Conservation (phyloP, 2,113 vertebrate genomes). For the Crotalus helleri region DNA sequence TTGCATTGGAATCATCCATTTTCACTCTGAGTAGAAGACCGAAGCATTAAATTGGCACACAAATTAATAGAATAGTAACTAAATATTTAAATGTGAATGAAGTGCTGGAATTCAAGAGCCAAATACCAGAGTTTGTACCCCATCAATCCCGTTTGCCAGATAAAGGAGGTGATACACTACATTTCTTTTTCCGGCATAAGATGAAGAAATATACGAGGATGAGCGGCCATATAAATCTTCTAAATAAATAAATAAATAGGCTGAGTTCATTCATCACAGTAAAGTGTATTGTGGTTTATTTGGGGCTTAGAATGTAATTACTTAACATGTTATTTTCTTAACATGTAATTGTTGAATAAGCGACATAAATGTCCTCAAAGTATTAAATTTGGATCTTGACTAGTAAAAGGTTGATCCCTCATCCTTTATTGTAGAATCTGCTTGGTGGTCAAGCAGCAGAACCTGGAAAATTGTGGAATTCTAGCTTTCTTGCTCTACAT, state of each 20-base stretch:
- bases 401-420: not conserved
- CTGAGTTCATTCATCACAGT: not conserved
- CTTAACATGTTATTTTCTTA: not conserved
- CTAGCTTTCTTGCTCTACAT: not conserved
- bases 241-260: not conserved
- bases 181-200: not conserved
- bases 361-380: not conserved
- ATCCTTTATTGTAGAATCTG: not conserved
- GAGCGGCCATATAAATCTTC: not conserved
- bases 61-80: not conserved
- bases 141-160: not conserved
- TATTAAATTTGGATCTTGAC: not conserved
- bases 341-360: not conserved
- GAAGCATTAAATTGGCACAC: not conserved
- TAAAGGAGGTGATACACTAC: not conserved
- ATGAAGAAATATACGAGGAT: not conserved
- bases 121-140: not conserved
- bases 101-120: not conserved
- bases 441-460: not conserved
- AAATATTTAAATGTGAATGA: not conserved
- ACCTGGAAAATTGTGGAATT: not conserved
- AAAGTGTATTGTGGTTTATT: not conserved
- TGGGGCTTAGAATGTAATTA: not conserved
- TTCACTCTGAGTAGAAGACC: not conserved
- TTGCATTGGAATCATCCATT: not conserved